phyloP scores from a whole-genome alignment of 1,140 invertebrate genomes.

The Formica selysi region DNA sequence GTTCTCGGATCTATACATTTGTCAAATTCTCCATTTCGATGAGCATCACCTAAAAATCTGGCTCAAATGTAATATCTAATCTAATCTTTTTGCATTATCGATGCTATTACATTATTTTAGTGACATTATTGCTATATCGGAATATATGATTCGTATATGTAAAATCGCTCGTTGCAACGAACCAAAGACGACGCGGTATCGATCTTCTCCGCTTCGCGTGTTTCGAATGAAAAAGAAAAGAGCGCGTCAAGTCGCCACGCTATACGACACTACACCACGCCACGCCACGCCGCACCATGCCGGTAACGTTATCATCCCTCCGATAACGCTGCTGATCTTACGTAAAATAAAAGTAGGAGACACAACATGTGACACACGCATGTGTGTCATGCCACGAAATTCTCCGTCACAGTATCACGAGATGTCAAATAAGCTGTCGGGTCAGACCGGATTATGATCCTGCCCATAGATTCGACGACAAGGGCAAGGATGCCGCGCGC shows the following conservation, averaged over 20 bases:
- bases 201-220: conserved; percentile 14
- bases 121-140: too few relatives aligned
- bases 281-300: not conserved
- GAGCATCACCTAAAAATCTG: too few relatives aligned
- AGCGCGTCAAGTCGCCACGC: too few relatives aligned
- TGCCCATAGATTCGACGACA: too few relatives aligned
- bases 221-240: not conserved
- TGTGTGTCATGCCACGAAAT: conserved; percentile 11
- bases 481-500: not conserved
- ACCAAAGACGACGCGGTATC: not conserved
- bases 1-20: too few relatives aligned
- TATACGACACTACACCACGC: not conserved
- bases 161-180: not conserved
- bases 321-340: conserved; percentile 43
- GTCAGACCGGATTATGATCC: not conserved
- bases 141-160: too few relatives aligned
- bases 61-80: too few relatives aligned
- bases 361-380: conserved; percentile 65
- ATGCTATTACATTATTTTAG: too few relatives aligned
- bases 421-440: not conserved
- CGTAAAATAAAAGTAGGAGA: conserved; percentile 13
- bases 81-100: too few relatives aligned
- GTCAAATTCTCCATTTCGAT: too few relatives aligned
- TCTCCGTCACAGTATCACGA: not conserved
- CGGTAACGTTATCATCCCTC: conserved; percentile 3